Percentiles rank a stretch among this genome's conserved stretches.
These are phyloP conservation scores for Paramuricea clavata DNA, from an alignment of 92 coral and sea anemone genomes.

Conservation along the genomic window DNA sequence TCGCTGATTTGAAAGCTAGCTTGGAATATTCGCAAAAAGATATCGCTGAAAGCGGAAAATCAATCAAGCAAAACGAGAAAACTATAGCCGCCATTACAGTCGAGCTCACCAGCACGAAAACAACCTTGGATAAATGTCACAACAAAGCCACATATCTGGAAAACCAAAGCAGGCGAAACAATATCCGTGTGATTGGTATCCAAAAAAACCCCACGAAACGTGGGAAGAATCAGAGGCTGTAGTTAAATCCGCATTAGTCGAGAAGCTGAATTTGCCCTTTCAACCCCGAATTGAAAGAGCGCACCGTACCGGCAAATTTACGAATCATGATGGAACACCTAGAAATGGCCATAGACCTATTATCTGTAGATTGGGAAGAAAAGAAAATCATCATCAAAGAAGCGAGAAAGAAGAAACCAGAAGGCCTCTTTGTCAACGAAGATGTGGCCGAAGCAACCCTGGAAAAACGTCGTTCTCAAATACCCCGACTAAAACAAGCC, in stretches of 20 bases:
- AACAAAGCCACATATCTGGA: constrained; percentile 22
- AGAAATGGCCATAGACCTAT: constrained; percentile 21
- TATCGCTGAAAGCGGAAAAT: not conserved
- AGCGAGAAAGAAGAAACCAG: not conserved
- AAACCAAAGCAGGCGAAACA: constrained; percentile 56
- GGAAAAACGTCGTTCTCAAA: not conserved
- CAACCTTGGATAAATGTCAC: not conserved
- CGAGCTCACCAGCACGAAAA: not conserved
- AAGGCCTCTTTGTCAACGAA: not conserved
- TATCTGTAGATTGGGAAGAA: constrained; percentile 1
- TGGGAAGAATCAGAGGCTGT: constrained; percentile 56
- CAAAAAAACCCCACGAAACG: constrained; percentile 62
- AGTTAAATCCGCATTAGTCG: constrained; percentile 49
- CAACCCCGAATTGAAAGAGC: not conserved
- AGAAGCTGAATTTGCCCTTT: constrained; percentile 52
- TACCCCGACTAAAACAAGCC: not conserved
- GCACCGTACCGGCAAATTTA: not conserved
- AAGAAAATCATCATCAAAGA: not conserved
- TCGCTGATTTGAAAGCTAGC: constrained; percentile 8
- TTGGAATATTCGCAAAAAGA: constrained; percentile 28
- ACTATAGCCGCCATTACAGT: not conserved
- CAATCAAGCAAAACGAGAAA: not conserved
- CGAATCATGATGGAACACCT: not conserved
- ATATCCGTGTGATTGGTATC: constrained; percentile 51
- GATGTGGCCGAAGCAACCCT: not conserved